A percentile compares a stretch with the other conserved stretches of the same genome.
phyloP scores from a whole-genome alignment of 2,797 vertebrate species.

The Coluber constrictor region DNA sequence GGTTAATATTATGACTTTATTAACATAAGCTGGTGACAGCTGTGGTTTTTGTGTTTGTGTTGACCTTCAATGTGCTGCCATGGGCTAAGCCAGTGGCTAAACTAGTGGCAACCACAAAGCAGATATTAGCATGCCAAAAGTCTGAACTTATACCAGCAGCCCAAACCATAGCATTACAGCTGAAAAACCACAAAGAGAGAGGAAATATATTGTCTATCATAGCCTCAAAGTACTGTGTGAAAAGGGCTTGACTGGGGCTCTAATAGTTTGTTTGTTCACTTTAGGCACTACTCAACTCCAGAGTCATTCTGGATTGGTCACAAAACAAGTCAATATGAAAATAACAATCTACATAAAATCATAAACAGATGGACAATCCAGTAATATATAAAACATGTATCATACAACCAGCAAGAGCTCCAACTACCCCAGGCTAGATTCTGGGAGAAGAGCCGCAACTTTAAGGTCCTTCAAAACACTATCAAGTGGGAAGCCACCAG shows the following conservation, averaged over 20 bases:
- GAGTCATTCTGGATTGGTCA: neutral
- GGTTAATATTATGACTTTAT: neutral
- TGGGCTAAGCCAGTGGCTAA: neutral
- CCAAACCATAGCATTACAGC: neutral
- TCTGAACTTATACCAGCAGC: neutral
- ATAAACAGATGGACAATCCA: neutral
- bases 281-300: neutral
- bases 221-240: neutral
- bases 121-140: neutral
- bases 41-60: neutral
- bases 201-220: neutral
- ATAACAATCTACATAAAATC: neutral
- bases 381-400: neutral
- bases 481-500: neutral
- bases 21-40: neutral
- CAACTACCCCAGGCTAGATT: neutral
- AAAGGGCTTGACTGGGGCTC: neutral
- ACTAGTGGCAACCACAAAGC: neutral
- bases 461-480: neutral
- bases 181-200: neutral
- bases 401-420: neutral
- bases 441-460: neutral
- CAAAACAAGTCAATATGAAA: neutral
- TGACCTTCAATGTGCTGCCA: constrained; percentile 7
- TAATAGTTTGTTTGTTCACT: neutral